Percentiles rank a stretch among this genome's conserved stretches.
phyloP scores from a whole-genome alignment of 2,113 vertebrate species.

The Panthera tigris region DNA sequence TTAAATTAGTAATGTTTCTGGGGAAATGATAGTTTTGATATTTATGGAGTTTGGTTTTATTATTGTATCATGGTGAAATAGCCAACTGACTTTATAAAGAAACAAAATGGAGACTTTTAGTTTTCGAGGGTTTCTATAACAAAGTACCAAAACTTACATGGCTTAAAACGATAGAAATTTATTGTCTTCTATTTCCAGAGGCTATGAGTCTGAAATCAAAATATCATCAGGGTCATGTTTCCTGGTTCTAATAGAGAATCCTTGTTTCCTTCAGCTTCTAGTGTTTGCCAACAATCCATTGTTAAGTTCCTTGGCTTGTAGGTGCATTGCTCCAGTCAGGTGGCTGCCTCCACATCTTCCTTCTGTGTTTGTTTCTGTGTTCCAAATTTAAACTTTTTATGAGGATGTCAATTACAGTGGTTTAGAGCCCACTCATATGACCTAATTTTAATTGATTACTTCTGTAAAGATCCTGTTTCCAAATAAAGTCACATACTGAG shows the following conservation, averaged over 20 bases:
- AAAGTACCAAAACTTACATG: neutral
- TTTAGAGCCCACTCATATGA: neutral
- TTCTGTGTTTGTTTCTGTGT: neutral
- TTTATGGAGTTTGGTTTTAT: constrained; percentile 45
- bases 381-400: neutral
- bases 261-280: neutral
- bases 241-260: neutral
- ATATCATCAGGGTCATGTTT: neutral
- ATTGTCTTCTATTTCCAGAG: neutral
- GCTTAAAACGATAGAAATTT: constrained; percentile 17
- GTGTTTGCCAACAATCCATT: neutral
- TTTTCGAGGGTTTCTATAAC: neutral
- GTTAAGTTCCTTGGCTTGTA: constrained; percentile 23
- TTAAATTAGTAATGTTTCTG: neutral
- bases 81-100: constrained; percentile 14
- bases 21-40: neutral
- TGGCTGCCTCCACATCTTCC: neutral
- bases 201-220: neutral
- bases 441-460: constrained; percentile 48
- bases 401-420: neutral
- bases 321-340: neutral
- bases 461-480: neutral
- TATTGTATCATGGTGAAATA: neutral
- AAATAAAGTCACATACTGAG: neutral
- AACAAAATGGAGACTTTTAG: constrained; percentile 35